Base-by-base conservation (phyloP, 2,113 vertebrate genomes). In the Sebastes fasciatus region DNA sequence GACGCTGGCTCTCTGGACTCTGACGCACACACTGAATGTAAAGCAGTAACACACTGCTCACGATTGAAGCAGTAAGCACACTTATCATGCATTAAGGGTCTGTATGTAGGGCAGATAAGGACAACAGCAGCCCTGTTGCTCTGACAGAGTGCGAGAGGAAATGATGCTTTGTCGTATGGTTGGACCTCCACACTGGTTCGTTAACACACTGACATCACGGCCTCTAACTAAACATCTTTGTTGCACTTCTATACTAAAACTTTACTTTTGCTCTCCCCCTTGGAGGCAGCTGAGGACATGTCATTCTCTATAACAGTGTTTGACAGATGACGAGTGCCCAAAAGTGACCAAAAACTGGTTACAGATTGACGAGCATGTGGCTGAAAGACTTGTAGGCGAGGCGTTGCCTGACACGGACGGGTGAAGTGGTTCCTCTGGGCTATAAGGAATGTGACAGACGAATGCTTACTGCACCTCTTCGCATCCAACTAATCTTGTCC, bases 1-100 rank as follows among this genome's bases (percentile, higher is more conserved):
- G 93, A 93, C 46, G 17, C 67, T 48, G 72, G 80, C 85, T 90
- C 82, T 62, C 86, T 45, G 67, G 60, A 82, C 86, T 10, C 73
- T 49, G 67, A 88, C 73, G 75, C 91, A 86, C 85, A 91, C 86
- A 26, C 75, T 65, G 83, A 85, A 93, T 91, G 87, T 85, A 83
- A 92, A 93, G 86, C 88, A 87, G 84, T 0, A 75, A 63, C 79
- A 26, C 80, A 73, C 78, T 58, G 66, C 74, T 19, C 52, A 67
- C 61, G 57, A 84, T 5, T 64, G 72, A 34, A 81, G 77, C 80
- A 79, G 85, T 74, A 82, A 86, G 85, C 77, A 66, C 79, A 70
- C 85, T 87, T 75, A 65, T 71, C 74, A 43, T 16, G 88, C 79
- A 58, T 84, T 77, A 79, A 86, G 78, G 62, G 68, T 65, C 58